These are phyloP conservation scores for Ruditapes philippinarum DNA, from an alignment of 1,140 invertebrate species.

Conservation along the genomic window DNA sequence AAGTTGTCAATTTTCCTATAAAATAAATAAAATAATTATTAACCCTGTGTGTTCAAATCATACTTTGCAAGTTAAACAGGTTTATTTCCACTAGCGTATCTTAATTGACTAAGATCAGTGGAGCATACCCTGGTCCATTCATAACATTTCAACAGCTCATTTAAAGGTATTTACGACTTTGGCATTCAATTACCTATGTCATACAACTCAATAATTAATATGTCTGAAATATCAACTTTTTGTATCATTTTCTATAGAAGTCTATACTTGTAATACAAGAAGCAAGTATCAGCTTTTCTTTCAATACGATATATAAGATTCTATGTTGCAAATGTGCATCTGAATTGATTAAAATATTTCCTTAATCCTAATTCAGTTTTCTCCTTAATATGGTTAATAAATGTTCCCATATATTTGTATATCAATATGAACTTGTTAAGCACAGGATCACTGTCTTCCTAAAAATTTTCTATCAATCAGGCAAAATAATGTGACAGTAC, in stretches of 20 bases:
- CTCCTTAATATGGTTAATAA: too few species aligned
- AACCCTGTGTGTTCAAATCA: too few species aligned
- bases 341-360: too few species aligned
- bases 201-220: background rate
- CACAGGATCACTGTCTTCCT: too few species aligned
- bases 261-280: background rate
- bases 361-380: too few species aligned
- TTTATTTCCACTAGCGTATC: background rate
- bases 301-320: background rate
- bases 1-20: too few species aligned
- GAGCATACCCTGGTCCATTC: background rate
- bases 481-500: too few species aligned
- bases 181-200: background rate
- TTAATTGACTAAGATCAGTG: background rate
- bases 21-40: too few species aligned
- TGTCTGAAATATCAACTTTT: background rate
- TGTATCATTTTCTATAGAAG: conserved; percentile 17
- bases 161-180: background rate
- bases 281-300: background rate
- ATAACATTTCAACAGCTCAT: conserved; percentile 27
- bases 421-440: too few species aligned
- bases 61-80: background rate
- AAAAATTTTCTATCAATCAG: too few species aligned
- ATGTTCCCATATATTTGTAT: too few species aligned
- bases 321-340: background rate